phyloP scores from a whole-genome alignment of 1,140 invertebrate species.

The Heliconius hermathena region DNA sequence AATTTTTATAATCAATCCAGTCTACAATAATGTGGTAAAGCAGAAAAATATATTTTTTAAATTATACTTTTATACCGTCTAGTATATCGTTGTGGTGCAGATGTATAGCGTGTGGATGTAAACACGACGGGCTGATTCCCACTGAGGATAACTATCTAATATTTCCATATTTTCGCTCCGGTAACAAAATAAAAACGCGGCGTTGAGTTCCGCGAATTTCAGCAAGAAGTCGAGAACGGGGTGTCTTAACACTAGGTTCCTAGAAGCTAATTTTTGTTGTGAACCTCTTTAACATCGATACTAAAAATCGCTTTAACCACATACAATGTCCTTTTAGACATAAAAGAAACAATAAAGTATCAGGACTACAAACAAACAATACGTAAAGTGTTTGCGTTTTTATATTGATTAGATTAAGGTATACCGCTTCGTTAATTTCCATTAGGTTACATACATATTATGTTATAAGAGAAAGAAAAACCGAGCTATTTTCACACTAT shows the following conservation, averaged over 20 bases:
- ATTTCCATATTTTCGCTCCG: no score
- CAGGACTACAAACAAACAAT: neutral
- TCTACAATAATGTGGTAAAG: no score
- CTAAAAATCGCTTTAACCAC: neutral
- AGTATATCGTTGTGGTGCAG: neutral
- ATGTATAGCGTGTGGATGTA: no score
- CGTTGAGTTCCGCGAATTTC: no score
- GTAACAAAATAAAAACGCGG: no score
- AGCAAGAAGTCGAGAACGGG: no score
- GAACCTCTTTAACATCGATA: neutral
- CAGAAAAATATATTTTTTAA: neutral
- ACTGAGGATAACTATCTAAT: no score
- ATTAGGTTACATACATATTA: neutral
- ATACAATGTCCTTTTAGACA: neutral
- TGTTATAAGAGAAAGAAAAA: neutral
- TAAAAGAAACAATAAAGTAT: neutral
- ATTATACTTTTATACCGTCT: neutral
- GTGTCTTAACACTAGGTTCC: no score
- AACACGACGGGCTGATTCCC: no score
- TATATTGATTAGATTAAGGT: neutral
- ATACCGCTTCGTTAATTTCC: neutral
- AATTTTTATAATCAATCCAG: no score
- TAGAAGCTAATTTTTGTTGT: no score
- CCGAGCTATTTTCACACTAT: no score
- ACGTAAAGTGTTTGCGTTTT: neutral